phyloP scores from a whole-genome alignment of 2,888 invertebrate genomes.

The Meandrusa payeni region DNA sequence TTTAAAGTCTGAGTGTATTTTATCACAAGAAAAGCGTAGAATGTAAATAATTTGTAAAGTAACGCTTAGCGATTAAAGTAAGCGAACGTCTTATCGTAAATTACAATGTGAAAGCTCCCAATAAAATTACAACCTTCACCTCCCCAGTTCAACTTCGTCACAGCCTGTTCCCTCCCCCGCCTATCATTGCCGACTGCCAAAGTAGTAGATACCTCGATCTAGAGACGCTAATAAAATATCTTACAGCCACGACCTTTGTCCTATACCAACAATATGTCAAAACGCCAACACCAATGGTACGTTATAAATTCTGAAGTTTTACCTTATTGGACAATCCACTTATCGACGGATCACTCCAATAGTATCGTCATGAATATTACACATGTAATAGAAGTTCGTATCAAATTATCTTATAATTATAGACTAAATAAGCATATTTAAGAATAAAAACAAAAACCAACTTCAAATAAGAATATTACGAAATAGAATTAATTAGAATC shows the following conservation, averaged over 20 bases:
- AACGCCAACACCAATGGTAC: slow-evolving; percentile 23
- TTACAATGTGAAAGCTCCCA: slow-evolving; percentile 17
- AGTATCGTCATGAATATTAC: no score
- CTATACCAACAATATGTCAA: slow-evolving; percentile 40
- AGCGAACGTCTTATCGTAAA: slow-evolving; percentile 17
- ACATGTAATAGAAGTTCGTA: no score
- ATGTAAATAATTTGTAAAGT: not conserved
- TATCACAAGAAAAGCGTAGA: slow-evolving; percentile 23
- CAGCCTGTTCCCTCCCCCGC: slow-evolving; percentile 3
- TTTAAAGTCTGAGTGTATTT: no score
- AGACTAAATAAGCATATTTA: no score
- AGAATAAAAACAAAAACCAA: no score
- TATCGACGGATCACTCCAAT: no score
- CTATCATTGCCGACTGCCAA: slow-evolving; percentile 12
- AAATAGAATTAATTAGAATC: no score
- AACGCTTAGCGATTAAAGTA: slow-evolving; percentile 8
- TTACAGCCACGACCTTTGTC: slow-evolving; percentile 38
- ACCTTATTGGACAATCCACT: slow-evolving; percentile 54
- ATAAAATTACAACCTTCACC: slow-evolving; percentile 12
- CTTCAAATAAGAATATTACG: no score
- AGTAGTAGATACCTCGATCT: slow-evolving; percentile 11
- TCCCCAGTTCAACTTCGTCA: slow-evolving; percentile 13
- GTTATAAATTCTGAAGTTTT: slow-evolving; percentile 48
- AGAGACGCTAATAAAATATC: slow-evolving; percentile 35
- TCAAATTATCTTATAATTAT: no score